Evolutionary conservation across 2,888 invertebrate species (phyloP).

Genomic region (Tortricodes alternella): DNA sequence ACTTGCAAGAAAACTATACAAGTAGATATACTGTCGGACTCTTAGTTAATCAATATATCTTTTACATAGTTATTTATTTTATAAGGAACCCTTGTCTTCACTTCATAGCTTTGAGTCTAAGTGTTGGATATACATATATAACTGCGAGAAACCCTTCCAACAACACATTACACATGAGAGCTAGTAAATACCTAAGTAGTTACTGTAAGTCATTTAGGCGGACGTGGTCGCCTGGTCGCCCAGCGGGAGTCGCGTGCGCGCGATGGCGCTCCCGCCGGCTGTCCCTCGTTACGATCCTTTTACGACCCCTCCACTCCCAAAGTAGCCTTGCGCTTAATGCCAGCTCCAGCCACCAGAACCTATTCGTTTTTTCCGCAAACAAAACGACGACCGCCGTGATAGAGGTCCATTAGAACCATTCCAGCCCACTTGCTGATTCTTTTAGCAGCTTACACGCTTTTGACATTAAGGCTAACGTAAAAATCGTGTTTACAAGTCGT

Average conservation of each 20-base stretch:
- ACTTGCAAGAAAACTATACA: too few relatives aligned
- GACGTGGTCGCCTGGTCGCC: conserved; percentile 42
- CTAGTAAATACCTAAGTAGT: conserved; percentile 20
- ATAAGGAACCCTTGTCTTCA: too few relatives aligned
- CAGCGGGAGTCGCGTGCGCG: conserved; percentile 63
- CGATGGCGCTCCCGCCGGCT: conserved; percentile 53
- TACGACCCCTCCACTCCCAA: conserved; percentile 56
- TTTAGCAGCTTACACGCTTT: conserved; percentile 53
- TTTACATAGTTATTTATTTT: too few relatives aligned
- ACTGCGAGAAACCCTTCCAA: neutral
- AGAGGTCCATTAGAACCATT: conserved; percentile 47
- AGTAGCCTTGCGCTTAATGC: conserved; percentile 66
- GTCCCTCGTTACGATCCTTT: conserved; percentile 57
- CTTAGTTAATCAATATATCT: too few relatives aligned
- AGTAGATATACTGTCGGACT: too few relatives aligned
- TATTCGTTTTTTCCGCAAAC: conserved; percentile 61
- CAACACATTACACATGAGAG: neutral
- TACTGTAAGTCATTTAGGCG: conserved; percentile 37
- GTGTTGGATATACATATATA: neutral
- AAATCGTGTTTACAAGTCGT: conserved; percentile 31
- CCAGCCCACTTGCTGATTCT: conserved; percentile 53
- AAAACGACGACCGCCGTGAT: conserved; percentile 43
- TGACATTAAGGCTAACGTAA: conserved; percentile 47
- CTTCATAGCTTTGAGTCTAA: too few relatives aligned
- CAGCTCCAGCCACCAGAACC: conserved; percentile 48